phyloP scores from a whole-genome alignment of 2,797 vertebrate species.

The Lagocephalus sceleratus region DNA sequence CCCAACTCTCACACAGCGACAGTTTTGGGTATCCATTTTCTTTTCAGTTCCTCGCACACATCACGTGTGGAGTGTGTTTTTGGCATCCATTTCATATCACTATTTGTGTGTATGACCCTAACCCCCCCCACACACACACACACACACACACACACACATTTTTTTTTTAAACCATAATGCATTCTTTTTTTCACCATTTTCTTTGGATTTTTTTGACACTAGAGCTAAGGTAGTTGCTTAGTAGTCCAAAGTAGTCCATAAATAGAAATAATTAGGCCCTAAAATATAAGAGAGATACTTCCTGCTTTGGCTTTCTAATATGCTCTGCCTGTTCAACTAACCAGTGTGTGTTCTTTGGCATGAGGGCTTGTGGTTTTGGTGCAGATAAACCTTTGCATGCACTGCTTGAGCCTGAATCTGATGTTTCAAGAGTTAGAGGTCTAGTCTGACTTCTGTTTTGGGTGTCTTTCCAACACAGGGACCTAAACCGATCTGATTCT shows the following conservation, averaged over 20 bases:
- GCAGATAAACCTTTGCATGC: conserved; percentile 56
- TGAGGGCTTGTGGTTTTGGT: conserved; percentile 42
- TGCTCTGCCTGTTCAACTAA: conserved; percentile 48
- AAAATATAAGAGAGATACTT: too few species aligned
- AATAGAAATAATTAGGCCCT: not conserved
- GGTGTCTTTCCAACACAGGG: conserved; percentile 70
- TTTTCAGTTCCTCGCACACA: conserved; percentile 46
- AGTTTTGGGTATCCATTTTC: conserved; percentile 85
- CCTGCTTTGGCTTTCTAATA: conserved; percentile 1
- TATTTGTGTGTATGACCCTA: not conserved
- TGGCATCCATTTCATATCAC: not conserved
- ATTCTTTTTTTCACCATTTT: conserved; percentile 1
- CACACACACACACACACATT: too few species aligned
- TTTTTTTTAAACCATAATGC: not conserved
- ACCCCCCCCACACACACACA: too few species aligned
- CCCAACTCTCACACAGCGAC: conserved; percentile 69
- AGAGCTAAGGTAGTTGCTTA: conserved; percentile 9
- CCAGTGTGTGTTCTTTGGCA: conserved; percentile 45
- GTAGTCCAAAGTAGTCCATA: too few species aligned
- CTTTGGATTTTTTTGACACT: conserved; percentile 11
- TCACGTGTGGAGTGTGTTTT: not conserved
- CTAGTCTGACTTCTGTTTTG: conserved; percentile 22
- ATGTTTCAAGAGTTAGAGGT: too few species aligned
- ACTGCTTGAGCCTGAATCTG: conserved; percentile 10
- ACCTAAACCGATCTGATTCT: conserved; percentile 92